Percentiles rank a stretch among this genome's conserved stretches.
These are phyloP conservation scores for Troides aeacus DNA, from an alignment of 2,888 invertebrate species.

Conservation along the genomic window DNA sequence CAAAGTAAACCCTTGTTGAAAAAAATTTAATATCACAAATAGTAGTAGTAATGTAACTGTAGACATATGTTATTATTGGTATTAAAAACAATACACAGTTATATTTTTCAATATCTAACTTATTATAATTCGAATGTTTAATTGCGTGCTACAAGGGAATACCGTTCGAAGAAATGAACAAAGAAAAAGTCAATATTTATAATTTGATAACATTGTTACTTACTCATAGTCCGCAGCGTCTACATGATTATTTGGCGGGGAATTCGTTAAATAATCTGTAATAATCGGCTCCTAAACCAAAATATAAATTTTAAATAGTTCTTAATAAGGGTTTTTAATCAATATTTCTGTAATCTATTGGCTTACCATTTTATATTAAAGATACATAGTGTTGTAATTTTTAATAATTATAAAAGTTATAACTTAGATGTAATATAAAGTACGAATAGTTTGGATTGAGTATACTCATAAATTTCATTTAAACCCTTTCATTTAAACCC, in stretches of 20 bases:
- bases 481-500: conserved; percentile 16
- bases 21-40: no score
- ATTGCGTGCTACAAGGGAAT: not conserved
- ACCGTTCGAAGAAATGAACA: conserved; percentile 26
- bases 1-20: no score
- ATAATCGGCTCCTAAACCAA: conserved; percentile 47
- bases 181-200: conserved; percentile 29
- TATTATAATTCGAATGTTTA: not conserved
- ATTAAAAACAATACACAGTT: no score
- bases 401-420: conserved; percentile 3
- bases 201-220: conserved; percentile 42
- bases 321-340: conserved; percentile 5
- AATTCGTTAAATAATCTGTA: conserved; percentile 47
- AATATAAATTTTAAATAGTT: conserved; percentile 18
- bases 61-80: no score
- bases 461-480: conserved; percentile 9
- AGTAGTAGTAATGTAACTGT: no score
- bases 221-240: conserved; percentile 63
- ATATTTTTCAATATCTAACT: not conserved
- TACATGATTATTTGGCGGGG: conserved; percentile 47
- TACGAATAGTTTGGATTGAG: not conserved
- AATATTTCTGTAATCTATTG: conserved; percentile 6
- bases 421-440: not conserved
- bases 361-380: conserved; percentile 26
- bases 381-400: conserved; percentile 7